Evolutionary conservation across 2,797 vertebrate species (phyloP).

Genomic region (Carduelis carduelis): DNA sequence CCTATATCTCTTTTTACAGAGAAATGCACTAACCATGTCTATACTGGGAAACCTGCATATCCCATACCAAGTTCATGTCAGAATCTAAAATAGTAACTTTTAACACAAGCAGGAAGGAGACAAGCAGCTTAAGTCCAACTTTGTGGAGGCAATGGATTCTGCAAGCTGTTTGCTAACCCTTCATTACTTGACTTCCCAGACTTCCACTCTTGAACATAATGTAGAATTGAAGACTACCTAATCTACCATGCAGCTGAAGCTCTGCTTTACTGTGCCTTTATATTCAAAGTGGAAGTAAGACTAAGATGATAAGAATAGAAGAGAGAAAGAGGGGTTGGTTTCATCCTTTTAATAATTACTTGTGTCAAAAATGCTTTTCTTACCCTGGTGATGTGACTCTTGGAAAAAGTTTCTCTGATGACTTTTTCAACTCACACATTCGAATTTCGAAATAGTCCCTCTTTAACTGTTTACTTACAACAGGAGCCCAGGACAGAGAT

Average conservation of each 20-base stretch:
- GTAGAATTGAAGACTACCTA: not conserved
- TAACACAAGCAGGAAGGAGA: constrained; percentile 20
- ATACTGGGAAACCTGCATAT: not conserved
- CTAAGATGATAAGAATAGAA: not conserved
- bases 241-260: not conserved
- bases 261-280: not conserved
- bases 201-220: not conserved
- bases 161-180: not conserved
- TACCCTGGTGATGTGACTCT: not conserved
- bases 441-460: not conserved
- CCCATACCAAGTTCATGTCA: not conserved
- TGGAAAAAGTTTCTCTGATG: not conserved
- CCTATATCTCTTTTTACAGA: not conserved
- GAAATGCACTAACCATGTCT: not conserved
- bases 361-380: not conserved
- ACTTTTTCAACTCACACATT: not conserved
- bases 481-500: not conserved
- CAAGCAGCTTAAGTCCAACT: not conserved
- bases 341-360: not conserved
- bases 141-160: not conserved
- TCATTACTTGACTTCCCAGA: not conserved
- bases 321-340: not conserved
- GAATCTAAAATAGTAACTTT: constrained; percentile 16
- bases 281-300: not conserved
- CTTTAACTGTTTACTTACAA: not conserved